A percentile compares a stretch with the other conserved stretches of the same genome.
Conservation (phyloP, 1,140 invertebrate species). For the Belonocnema kinseyi region DNA sequence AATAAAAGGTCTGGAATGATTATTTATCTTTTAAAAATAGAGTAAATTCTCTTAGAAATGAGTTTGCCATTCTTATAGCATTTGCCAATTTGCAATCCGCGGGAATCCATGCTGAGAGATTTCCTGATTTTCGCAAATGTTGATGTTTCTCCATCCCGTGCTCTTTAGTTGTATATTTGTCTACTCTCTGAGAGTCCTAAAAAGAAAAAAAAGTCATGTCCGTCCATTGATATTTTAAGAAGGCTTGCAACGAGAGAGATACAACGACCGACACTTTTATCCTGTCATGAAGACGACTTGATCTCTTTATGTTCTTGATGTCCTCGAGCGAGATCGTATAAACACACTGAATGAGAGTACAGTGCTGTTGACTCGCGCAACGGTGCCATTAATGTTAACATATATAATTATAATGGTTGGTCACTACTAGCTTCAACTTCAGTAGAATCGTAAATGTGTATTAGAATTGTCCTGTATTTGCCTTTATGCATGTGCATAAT, state of each 20-base stretch:
- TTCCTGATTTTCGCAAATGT: background rate
- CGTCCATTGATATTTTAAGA: constrained; percentile 58
- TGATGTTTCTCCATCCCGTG: background rate
- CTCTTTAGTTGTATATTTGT: background rate
- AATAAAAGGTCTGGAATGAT: too few species aligned
- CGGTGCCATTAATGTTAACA: constrained; percentile 49
- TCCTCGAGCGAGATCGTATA: constrained; percentile 47
- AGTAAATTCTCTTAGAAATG: too few species aligned
- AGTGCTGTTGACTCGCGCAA: constrained; percentile 47
- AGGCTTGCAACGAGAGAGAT: constrained; percentile 35
- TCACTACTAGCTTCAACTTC: constrained; percentile 34
- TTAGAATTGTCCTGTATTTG: background rate
- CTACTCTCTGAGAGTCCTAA: background rate
- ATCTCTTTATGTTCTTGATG: constrained; percentile 44
- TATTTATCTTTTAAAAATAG: too few species aligned
- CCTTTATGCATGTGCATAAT: background rate
- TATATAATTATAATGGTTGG: constrained; percentile 47
- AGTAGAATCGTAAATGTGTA: background rate
- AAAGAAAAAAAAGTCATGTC: constrained; percentile 27
- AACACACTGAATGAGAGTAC: constrained; percentile 45
- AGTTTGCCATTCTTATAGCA: too few species aligned
- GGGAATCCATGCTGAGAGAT: background rate
- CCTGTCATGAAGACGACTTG: constrained; percentile 43
- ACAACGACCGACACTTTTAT: constrained; percentile 44
- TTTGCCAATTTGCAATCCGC: too few species aligned